Evolutionary conservation across 1,140 invertebrate species (phyloP).

Genomic region (Cydia amplana): DNA sequence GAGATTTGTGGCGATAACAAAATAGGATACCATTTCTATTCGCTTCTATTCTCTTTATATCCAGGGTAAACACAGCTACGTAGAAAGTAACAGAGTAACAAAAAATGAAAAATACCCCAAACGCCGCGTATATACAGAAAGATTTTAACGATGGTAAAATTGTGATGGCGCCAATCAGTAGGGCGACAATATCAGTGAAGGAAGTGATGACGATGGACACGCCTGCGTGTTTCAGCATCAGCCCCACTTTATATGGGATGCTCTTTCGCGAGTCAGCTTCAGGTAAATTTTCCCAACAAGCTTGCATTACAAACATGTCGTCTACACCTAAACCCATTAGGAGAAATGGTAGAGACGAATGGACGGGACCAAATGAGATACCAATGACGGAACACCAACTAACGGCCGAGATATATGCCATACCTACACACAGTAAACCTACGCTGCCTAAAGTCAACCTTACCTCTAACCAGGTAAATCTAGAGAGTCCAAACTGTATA

Average conservation of each 20-base stretch:
- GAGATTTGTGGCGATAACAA: constrained; percentile 83
- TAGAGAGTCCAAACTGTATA: constrained; percentile 86
- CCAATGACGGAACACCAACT: constrained; percentile 87
- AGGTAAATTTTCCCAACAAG: constrained; percentile 84
- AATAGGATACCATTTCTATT: constrained; percentile 84
- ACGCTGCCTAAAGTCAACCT: constrained; percentile 83
- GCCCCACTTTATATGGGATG: constrained; percentile 82
- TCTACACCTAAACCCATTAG: constrained; percentile 90
- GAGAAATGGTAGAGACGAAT: constrained; percentile 90
- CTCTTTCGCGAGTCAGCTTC: constrained; percentile 76
- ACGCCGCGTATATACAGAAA: constrained; percentile 87
- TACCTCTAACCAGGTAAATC: constrained; percentile 87
- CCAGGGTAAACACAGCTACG: constrained; percentile 87
- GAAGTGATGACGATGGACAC: constrained; percentile 92
- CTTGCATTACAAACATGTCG: constrained; percentile 91
- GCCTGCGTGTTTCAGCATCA: constrained; percentile 88
- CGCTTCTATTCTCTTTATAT: constrained; percentile 82
- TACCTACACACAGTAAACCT: constrained; percentile 86
- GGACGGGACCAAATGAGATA: constrained; percentile 89
- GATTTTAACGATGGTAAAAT: constrained; percentile 87
- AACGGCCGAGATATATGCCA: constrained; percentile 87
- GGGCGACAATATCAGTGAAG: constrained; percentile 90
- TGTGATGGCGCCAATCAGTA: constrained; percentile 85
- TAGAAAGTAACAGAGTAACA: constrained; percentile 89
- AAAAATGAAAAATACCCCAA: constrained; percentile 86